Evolutionary conservation across 2,797 vertebrate species (phyloP), one percentile per base, ranked within the genome.

Genomic region (Aulostomus chinensis): DNA sequence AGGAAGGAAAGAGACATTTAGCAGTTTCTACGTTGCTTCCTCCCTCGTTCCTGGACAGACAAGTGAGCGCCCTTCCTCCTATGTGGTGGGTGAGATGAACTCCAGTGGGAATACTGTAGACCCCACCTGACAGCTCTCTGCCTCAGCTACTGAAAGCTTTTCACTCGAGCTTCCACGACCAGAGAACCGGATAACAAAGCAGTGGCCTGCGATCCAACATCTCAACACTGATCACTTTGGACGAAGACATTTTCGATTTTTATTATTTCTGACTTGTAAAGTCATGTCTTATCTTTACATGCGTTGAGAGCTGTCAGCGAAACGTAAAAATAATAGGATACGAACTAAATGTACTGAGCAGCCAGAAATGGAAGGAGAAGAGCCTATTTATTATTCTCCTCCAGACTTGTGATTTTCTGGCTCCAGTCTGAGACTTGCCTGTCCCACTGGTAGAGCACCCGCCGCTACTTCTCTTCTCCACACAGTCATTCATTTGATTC

Each of bases 21-120:
- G 42, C 45, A 12, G 20, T 66, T 78, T 65, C 37, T 52, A 33
- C 35, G 21, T 1, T 51, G 58, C 45, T 48, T 66, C 53, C 62
- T 49, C 51, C 58, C 46, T 78, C 55, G 50, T 75, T 78, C 50
- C 39, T 51, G 61, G 71, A 83, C 70, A 81, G 76, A 65, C 72
- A 43, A 80, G 65, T 60, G 47, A 76, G 72, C 35, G 21, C 73
- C 63, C 61, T 80, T 76, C 59, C 62, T 46, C 37, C 21, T 47
- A 83, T 83, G 84, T 81, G 80, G 52, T 67, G 76, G 86, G 58
- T 88, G 88, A 90, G 83, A 90, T 90, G 88, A 83, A 80, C 84
- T 83, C 88, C 85, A 78, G 77, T 87, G 85, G 86, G 86, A 85
- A 80, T 76, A 76, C 80, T 88, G 83, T 84, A 71, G 88, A 89